Evolutionary conservation across 2,888 invertebrate genomes (phyloP).

Genomic region (Druceiella hillmani): DNA sequence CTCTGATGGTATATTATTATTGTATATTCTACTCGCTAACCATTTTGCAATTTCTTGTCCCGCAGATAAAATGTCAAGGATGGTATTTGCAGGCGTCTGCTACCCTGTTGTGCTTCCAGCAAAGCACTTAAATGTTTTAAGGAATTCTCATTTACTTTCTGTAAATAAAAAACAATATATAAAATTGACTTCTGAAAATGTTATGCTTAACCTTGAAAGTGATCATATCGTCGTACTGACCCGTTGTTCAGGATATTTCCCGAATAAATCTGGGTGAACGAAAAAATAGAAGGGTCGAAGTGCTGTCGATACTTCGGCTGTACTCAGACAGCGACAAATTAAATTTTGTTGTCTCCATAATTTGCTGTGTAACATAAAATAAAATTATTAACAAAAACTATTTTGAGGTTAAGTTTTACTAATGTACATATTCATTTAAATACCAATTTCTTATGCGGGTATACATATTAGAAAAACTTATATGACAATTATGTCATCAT

Average conservation of each 20-base stretch:
- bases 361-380: constrained; percentile 30
- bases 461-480: no score
- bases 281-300: constrained; percentile 91
- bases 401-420: no score
- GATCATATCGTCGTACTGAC: constrained; percentile 43
- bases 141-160: constrained; percentile 87
- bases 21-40: no score
- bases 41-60: constrained; percentile 55
- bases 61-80: constrained; percentile 75
- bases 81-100: constrained; percentile 54
- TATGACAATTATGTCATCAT: no score
- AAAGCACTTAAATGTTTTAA: constrained; percentile 82
- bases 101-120: constrained; percentile 70
- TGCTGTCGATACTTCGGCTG: constrained; percentile 84
- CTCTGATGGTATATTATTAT: no score
- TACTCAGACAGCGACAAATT: constrained; percentile 52
- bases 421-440: no score
- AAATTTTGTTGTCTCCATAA: constrained; percentile 32
- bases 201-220: background rate
- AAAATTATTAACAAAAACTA: constrained; percentile 9
- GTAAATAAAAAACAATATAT: constrained; percentile 31
- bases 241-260: constrained; percentile 83
- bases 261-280: constrained; percentile 94
- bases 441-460: no score
- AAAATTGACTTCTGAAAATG: no score